A percentile compares a stretch with the other conserved stretches of the same genome.
Evolutionary conservation across 2,888 invertebrate genomes (phyloP).

Genomic region (Rotaria socialis): DNA sequence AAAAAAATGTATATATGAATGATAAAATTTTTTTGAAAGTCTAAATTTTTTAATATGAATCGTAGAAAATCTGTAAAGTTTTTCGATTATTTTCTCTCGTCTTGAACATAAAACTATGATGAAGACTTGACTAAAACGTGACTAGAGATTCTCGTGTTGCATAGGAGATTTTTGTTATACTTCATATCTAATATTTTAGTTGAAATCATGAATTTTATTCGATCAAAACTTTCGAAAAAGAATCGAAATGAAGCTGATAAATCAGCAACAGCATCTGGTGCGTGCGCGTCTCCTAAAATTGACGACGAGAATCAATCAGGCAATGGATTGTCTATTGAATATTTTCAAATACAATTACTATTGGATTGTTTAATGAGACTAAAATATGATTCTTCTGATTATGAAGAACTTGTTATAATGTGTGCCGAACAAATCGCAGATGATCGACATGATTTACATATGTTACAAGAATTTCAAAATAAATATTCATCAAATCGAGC

Average conservation of each 20-base stretch:
- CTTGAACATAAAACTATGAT: too few relatives aligned
- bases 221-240: not conserved
- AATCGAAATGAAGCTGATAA: not conserved
- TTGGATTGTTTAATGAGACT: not conserved
- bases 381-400: not conserved
- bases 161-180: too few relatives aligned
- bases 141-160: too few relatives aligned
- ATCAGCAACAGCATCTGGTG: not conserved
- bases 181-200: not conserved
- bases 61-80: too few relatives aligned
- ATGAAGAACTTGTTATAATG: not conserved
- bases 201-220: not conserved
- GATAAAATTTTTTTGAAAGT: too few relatives aligned
- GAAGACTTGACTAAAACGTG: too few relatives aligned
- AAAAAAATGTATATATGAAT: too few relatives aligned
- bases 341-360: not conserved
- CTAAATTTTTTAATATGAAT: too few relatives aligned
- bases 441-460: not conserved
- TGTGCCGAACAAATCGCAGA: not conserved
- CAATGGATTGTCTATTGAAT: not conserved
- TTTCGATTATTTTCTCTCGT: too few relatives aligned
- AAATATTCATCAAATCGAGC: not conserved
- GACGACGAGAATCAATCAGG: not conserved
- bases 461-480: not conserved
- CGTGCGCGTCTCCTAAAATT: not conserved